Evolutionary conservation across 2,113 vertebrate species (phyloP).

Genomic region (Carassius gibelio): DNA sequence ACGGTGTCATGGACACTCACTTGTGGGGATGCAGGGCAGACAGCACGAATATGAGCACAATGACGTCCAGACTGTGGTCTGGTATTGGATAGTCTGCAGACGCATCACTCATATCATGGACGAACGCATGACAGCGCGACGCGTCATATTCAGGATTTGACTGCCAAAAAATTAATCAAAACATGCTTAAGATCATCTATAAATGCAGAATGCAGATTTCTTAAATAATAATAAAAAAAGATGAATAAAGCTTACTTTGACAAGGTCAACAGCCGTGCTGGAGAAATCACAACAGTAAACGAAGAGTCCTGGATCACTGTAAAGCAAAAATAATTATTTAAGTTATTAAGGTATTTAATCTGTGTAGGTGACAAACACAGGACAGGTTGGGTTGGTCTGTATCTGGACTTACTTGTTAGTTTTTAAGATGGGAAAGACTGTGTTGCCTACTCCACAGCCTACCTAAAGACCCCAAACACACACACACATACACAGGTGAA

Average conservation of each 20-base stretch:
- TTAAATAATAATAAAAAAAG: not conserved
- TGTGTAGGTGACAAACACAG: not conserved
- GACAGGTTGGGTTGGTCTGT: not conserved
- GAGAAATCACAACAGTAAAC: conserved; percentile 98
- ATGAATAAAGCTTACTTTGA: conserved; percentile 79
- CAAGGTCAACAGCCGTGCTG: conserved; percentile 86
- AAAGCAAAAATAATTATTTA: conserved; percentile 42
- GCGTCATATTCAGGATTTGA: conserved; percentile 84
- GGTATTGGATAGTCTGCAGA: conserved; percentile 83
- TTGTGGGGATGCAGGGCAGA: conserved; percentile 92
- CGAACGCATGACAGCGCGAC: conserved; percentile 89
- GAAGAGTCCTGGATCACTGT: conserved; percentile 91
- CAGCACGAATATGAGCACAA: conserved; percentile 96
- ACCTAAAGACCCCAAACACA: conserved; percentile 75
- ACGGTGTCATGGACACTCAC: conserved; percentile 72
- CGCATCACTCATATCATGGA: conserved; percentile 87
- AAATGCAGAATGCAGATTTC: not conserved
- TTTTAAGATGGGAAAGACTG: conserved; percentile 95
- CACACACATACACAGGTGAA: not conserved
- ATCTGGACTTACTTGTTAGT: conserved; percentile 90
- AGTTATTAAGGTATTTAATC: not conserved
- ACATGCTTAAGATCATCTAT: not conserved
- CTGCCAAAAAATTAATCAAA: conserved; percentile 66
- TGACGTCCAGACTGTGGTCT: conserved; percentile 81
- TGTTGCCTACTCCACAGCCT: conserved; percentile 97